phyloP scores from a whole-genome alignment of 2,888 invertebrate genomes.

The Nipponacmea schrenckii region DNA sequence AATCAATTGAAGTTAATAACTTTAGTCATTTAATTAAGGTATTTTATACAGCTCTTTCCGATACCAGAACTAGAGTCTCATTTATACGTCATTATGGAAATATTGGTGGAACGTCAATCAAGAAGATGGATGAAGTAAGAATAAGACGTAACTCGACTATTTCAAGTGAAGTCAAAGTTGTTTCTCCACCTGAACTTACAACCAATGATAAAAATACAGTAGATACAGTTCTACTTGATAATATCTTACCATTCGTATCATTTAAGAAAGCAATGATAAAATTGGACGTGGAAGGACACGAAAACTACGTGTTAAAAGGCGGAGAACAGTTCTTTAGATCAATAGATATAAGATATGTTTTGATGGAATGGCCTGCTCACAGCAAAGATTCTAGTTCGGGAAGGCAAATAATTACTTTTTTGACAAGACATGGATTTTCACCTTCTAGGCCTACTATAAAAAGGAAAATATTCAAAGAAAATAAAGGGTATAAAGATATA shows the following conservation, averaged over 20 bases:
- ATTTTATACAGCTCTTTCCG: background rate
- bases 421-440: background rate
- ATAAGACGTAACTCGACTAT: no score
- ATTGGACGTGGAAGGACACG: background rate
- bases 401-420: background rate
- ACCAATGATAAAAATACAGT: background rate
- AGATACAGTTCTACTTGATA: background rate
- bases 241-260: background rate
- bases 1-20: background rate
- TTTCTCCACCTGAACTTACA: background rate
- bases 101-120: background rate
- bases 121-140: no score
- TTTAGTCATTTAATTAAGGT: background rate
- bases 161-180: background rate
- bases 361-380: background rate
- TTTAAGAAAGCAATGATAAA: background rate
- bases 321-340: background rate
- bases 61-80: background rate
- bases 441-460: no score
- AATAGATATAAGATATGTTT: background rate
- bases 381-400: background rate
- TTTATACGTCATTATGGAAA: background rate
- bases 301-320: background rate
- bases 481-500: no score
- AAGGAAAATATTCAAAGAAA: no score